Percentiles rank a stretch among this genome's conserved stretches.
Evolutionary conservation across 1,140 invertebrate species (phyloP).

Genomic region (Micrasema longulum): DNA sequence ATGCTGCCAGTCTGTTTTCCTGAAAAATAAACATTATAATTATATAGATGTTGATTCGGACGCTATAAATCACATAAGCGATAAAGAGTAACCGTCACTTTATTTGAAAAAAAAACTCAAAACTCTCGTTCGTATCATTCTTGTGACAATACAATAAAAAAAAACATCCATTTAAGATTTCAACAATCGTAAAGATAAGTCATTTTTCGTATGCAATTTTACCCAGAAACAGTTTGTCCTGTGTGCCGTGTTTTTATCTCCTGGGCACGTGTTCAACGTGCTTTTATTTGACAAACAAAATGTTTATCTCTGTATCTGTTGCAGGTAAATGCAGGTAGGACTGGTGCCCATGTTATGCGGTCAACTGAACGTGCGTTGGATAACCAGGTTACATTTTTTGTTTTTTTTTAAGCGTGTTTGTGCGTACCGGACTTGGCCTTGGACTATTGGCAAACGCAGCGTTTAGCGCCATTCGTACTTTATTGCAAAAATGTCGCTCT

Average conservation of each 20-base stretch:
- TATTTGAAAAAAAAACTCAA: conserved; percentile 3
- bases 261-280: conserved; percentile 43
- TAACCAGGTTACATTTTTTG: not conserved
- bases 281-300: conserved; percentile 45
- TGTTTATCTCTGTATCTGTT: conserved; percentile 14
- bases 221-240: conserved; percentile 24
- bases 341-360: conserved; percentile 6
- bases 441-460: too few relatives aligned
- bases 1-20: not conserved
- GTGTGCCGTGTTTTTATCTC: conserved; percentile 3
- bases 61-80: conserved; percentile 13
- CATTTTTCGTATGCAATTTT: conserved; percentile 41
- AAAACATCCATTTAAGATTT: conserved; percentile 20
- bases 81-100: conserved; percentile 3
- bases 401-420: too few relatives aligned
- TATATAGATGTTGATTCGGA: conserved; percentile 19
- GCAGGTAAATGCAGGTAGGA: not conserved
- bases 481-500: too few relatives aligned
- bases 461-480: too few relatives aligned
- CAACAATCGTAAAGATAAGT: conserved; percentile 42
- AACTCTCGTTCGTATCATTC: conserved; percentile 8
- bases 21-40: conserved; percentile 5
- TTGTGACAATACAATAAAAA: conserved; percentile 35
- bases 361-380: not conserved
- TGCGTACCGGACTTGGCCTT: too few relatives aligned